Percentiles rank a stretch among this genome's conserved stretches.
Conservation (phyloP, 2,888 invertebrate species). For the Coelopa pilipes region DNA sequence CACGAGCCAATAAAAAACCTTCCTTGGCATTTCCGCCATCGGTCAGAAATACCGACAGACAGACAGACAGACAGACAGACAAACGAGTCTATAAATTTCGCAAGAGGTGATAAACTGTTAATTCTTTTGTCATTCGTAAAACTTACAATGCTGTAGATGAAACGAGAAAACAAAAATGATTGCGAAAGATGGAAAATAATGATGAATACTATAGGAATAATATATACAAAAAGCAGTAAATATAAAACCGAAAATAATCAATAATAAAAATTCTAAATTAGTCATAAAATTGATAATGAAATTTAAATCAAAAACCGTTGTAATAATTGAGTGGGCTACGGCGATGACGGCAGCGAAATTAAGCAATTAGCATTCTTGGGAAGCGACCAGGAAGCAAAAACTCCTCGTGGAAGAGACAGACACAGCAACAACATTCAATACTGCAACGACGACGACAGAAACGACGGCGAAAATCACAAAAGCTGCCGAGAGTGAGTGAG, state of each 20-base stretch:
- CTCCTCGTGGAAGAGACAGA: neutral
- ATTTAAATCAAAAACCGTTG: no score
- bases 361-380: slow-evolving; percentile 23
- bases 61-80: slow-evolving; percentile 10
- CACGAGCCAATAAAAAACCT: neutral
- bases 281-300: neutral
- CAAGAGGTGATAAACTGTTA: slow-evolving; percentile 10
- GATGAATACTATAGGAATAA: neutral
- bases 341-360: neutral
- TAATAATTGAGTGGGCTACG: no score
- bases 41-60: neutral
- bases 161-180: neutral
- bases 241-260: slow-evolving; percentile 1
- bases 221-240: no score
- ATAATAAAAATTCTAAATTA: no score
- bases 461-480: neutral
- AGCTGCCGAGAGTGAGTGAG: neutral
- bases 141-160: neutral
- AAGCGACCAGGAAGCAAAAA: slow-evolving; percentile 21
- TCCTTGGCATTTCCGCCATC: slow-evolving; percentile 1
- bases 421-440: neutral
- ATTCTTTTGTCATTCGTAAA: slow-evolving; percentile 3
- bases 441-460: neutral
- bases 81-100: neutral
- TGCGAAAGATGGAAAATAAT: no score